phyloP scores from a whole-genome alignment of 2,113 vertebrate species.

The Hypocryptadius cinnamomeus region DNA sequence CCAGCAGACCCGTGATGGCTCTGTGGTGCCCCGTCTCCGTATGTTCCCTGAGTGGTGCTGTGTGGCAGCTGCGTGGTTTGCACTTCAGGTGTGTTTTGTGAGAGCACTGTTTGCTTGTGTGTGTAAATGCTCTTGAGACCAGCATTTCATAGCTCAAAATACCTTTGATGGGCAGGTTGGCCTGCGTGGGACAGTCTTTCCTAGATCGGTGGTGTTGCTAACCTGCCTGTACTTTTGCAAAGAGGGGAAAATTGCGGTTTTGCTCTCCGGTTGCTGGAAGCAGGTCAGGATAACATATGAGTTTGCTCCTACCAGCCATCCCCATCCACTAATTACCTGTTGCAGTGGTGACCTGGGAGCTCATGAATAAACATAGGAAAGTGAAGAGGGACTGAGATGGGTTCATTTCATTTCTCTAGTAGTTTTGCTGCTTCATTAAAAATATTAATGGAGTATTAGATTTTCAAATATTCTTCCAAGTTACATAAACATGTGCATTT shows the following conservation, averaged over 20 bases:
- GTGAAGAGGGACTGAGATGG: neutral
- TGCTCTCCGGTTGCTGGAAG: fast-evolving
- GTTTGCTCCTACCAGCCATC: neutral
- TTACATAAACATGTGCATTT: neutral
- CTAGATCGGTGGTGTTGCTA: neutral
- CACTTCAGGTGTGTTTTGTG: neutral
- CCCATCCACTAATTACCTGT: neutral
- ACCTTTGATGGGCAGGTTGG: neutral
- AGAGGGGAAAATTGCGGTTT: neutral
- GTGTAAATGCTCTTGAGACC: neutral
- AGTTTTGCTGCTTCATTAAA: neutral
- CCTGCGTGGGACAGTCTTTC: neutral
- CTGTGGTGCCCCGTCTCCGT: fast-evolving
- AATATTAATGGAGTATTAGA: neutral
- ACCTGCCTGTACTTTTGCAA: neutral
- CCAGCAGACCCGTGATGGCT: fast-evolving
- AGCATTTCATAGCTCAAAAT: neutral
- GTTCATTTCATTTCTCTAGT: neutral
- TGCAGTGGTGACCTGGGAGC: neutral
- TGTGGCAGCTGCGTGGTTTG: fast-evolving
- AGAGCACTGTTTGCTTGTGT: neutral
- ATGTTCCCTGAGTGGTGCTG: fast-evolving
- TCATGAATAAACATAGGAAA: neutral
- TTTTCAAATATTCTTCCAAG: neutral
- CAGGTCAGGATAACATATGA: neutral